phyloP scores from a whole-genome alignment of 2,113 vertebrate genomes.

The Rhombomys opimus region DNA sequence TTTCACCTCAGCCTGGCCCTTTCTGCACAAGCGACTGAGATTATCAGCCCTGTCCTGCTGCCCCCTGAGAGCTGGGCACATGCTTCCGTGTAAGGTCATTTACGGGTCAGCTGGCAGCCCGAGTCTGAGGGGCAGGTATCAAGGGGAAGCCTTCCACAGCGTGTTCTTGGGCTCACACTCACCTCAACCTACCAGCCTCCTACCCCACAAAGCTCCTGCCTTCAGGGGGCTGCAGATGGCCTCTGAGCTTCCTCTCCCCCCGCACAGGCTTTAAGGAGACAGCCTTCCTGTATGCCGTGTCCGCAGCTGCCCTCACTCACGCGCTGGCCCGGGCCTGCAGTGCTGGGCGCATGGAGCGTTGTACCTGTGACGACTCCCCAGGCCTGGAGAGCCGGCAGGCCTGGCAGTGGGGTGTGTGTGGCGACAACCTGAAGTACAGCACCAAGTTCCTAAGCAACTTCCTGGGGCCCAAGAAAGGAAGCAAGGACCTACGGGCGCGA shows the following conservation, averaged over 20 bases:
- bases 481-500: constrained; percentile 96
- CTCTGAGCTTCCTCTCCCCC: constrained; percentile 35
- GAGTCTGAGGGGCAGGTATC: neutral
- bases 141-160: neutral
- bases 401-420: constrained; percentile 99
- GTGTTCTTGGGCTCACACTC: neutral
- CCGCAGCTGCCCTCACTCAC: constrained; percentile 95
- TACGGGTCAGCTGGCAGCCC: neutral
- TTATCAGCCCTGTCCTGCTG: neutral
- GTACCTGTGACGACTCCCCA: constrained; percentile 97
- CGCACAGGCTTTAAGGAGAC: constrained; percentile 97
- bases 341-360: constrained; percentile 97
- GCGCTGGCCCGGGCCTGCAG: constrained; percentile 96
- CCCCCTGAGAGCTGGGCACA: neutral
- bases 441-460: constrained; percentile 98
- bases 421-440: constrained; percentile 99
- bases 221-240: neutral
- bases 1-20: neutral
- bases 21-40: neutral
- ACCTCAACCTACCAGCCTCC: accelerated
- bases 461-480: constrained; percentile 94
- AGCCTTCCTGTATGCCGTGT: constrained; percentile 95
- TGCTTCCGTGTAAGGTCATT: neutral
- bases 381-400: constrained; percentile 96
- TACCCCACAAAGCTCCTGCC: neutral